phyloP scores from a whole-genome alignment of 2,888 invertebrate genomes.

The Pyrgus malvae region DNA sequence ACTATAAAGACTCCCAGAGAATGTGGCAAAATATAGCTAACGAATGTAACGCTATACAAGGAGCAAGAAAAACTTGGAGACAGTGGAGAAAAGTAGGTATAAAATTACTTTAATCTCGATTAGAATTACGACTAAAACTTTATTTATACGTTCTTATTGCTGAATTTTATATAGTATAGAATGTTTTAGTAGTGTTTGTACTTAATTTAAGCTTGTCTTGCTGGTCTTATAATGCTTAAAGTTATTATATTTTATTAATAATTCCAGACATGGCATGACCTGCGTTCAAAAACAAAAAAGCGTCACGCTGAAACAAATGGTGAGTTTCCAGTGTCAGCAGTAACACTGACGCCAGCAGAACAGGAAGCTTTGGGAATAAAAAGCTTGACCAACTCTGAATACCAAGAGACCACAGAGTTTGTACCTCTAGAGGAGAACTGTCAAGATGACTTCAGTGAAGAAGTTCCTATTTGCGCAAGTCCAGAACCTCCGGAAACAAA shows the following conservation, averaged over 20 bases:
- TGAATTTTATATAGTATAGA: no score
- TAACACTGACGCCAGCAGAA: conserved; percentile 53
- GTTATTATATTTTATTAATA: no score
- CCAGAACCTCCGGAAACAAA: conserved; percentile 55
- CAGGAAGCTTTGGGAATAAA: conserved; percentile 60
- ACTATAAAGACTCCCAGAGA: conserved; percentile 57
- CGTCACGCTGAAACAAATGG: conserved; percentile 46
- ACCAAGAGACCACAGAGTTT: conserved; percentile 54
- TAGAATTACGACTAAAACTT: no score
- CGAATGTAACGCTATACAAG: conserved; percentile 61
- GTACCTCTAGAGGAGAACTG: conserved; percentile 46
- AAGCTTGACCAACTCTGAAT: conserved; percentile 45
- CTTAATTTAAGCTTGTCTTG: no score
- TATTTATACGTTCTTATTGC: no score
- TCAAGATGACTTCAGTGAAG: conserved; percentile 46
- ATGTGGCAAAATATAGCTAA: conserved; percentile 65
- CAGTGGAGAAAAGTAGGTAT: conserved; percentile 69
- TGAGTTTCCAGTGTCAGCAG: conserved; percentile 46
- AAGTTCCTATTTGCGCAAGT: conserved; percentile 48
- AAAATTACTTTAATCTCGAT: no score
- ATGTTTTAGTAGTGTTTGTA: no score
- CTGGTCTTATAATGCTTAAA: no score
- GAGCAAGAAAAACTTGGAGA: conserved; percentile 69
- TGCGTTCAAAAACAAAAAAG: conserved; percentile 62
- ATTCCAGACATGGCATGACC: conserved; percentile 73